Evolutionary conservation across 2,797 vertebrate genomes (phyloP).

Genomic region (Sebastes vulpes): DNA sequence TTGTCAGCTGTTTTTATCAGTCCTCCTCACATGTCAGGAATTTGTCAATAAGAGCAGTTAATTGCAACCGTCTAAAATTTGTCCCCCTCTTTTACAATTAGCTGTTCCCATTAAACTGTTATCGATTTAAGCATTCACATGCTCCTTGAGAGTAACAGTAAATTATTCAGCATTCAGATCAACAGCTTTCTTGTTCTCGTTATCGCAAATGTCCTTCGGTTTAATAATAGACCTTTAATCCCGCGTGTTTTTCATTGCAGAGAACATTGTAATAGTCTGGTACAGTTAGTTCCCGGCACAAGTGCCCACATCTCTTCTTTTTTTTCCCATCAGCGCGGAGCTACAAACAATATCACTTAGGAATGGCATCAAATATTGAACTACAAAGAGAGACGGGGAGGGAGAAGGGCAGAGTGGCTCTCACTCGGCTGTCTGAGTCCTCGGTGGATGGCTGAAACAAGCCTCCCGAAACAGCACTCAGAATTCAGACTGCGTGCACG

Average conservation of each 20-base stretch:
- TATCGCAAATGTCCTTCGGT: conserved; percentile 14
- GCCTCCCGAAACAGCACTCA: conserved; percentile 40
- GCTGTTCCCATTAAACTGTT: conserved; percentile 29
- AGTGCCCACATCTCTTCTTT: conserved; percentile 50
- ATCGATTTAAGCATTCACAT: conserved; percentile 13
- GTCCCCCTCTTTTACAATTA: conserved; percentile 49
- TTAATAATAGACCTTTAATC: conserved; percentile 33
- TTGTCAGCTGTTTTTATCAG: conserved; percentile 38
- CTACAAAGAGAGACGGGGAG: conserved; percentile 42
- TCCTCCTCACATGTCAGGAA: conserved; percentile 24
- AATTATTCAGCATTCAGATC: conserved; percentile 17
- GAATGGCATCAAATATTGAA: conserved; percentile 78
- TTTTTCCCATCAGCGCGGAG: conserved; percentile 56
- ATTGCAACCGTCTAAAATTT: conserved; percentile 14
- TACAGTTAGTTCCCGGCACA: conserved; percentile 34
- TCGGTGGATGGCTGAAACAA: conserved; percentile 34
- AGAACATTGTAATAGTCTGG: conserved; percentile 27
- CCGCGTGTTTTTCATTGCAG: conserved; percentile 5
- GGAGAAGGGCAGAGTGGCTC: conserved; percentile 40
- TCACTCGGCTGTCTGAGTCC: conserved; percentile 34
- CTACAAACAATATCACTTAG: conserved; percentile 75
- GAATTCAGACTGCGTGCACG: conserved; percentile 31
- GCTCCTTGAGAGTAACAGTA: not conserved
- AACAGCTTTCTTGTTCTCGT: not conserved
- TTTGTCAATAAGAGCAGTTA: conserved; percentile 46